phyloP scores from a whole-genome alignment of 1,140 invertebrate genomes.

The Contarinia nasturtii region DNA sequence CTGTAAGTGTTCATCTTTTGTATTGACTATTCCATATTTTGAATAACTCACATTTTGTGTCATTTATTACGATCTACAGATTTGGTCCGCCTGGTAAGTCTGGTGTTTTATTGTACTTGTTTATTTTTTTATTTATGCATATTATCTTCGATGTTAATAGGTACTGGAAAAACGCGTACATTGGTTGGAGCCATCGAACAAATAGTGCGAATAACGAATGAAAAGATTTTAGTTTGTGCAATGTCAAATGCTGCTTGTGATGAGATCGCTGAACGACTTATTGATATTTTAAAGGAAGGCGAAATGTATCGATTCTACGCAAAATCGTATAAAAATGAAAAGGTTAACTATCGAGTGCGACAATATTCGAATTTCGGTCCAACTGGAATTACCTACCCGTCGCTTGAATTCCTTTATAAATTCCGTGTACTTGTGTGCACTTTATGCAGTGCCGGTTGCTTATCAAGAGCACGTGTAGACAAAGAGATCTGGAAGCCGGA shows the following conservation, averaged over 20 bases:
- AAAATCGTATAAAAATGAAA: conserved; percentile 11
- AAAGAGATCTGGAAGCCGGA: too few species aligned
- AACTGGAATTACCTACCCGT: neutral
- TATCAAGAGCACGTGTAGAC: conserved; percentile 22
- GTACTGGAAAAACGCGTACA: conserved; percentile 42
- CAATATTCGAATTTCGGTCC: conserved; percentile 10
- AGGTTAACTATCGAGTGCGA: neutral
- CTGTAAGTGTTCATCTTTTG: too few species aligned
- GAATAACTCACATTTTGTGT: too few species aligned
- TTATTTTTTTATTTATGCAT: too few species aligned
- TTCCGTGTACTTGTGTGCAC: conserved; percentile 14
- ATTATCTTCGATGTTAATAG: too few species aligned
- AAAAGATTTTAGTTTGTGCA: conserved; percentile 42
- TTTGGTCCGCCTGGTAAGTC: neutral
- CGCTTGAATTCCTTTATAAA: neutral
- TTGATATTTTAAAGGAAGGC: conserved; percentile 10
- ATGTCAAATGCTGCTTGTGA: conserved; percentile 64
- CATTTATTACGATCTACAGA: too few species aligned
- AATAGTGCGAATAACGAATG: conserved; percentile 29
- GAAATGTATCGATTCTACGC: conserved; percentile 27
- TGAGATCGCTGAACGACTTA: conserved; percentile 36
- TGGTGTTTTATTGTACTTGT: neutral
- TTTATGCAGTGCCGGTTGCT: conserved; percentile 7
- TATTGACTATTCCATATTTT: too few species aligned
- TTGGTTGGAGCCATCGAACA: conserved; percentile 56